Percentiles rank a stretch among this genome's conserved stretches.
Conservation (phyloP, 2,113 vertebrate genomes). For the Eupsittula cactorum region DNA sequence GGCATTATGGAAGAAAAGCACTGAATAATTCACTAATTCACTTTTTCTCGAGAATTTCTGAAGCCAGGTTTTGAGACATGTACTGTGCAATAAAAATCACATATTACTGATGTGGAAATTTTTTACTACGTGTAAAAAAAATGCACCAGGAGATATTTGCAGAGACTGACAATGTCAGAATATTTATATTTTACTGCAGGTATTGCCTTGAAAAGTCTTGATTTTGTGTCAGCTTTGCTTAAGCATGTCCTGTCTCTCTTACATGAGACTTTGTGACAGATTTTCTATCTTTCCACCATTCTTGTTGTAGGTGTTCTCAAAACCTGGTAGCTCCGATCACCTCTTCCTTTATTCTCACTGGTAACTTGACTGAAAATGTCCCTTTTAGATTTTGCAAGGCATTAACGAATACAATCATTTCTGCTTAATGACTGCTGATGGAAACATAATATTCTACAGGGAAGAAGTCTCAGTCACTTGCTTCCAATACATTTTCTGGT, state of each 20-base stretch:
- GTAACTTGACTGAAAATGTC: background rate
- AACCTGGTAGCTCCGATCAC: background rate
- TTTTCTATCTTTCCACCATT: constrained; percentile 43
- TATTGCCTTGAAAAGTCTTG: constrained; percentile 74
- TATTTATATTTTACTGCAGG: constrained; percentile 64
- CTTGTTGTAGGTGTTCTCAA: constrained; percentile 31
- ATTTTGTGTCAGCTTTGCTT: constrained; percentile 78
- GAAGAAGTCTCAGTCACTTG: background rate
- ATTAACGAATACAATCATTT: background rate
- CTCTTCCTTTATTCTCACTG: background rate
- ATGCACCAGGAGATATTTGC: constrained; percentile 70
- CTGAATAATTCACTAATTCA: background rate
- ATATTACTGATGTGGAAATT: constrained; percentile 58
- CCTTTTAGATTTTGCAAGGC: background rate
- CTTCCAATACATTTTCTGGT: background rate
- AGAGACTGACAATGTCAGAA: constrained; percentile 77
- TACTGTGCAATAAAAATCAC: constrained; percentile 44
- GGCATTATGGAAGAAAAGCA: background rate
- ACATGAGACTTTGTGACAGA: background rate
- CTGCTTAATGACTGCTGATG: background rate
- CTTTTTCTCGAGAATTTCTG: constrained; percentile 2
- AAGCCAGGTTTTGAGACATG: background rate
- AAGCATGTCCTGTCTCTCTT: constrained; percentile 22
- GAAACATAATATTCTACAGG: background rate
- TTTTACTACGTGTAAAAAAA: constrained; percentile 59